Base-by-base conservation (phyloP, 2,888 invertebrate species). In the Acronicta alni region DNA sequence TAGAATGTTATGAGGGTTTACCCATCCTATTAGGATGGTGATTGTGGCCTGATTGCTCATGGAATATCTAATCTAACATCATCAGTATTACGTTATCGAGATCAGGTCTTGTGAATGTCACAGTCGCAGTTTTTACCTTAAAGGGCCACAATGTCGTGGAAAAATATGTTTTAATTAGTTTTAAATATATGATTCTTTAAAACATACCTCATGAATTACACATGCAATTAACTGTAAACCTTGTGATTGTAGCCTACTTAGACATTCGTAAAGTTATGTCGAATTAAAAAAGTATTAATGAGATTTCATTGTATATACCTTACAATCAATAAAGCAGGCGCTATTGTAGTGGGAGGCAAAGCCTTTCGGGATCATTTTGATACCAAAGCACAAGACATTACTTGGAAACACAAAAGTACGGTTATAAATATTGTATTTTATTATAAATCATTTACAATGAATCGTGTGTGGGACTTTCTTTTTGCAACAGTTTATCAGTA, bases 171-270 rank as follows among this genome's bases (percentile, higher is more conserved):
- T 57, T 60, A 72, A 74, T 69, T 68, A 69, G 56, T 56, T 1
- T 0, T 62, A 78, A 63, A 66, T 70, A 71, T 75, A 72, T n/a
- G n/a, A n/a, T 76, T 58, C 52, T 56, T 60, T 70, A 73, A 75
- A 71, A 70, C 66, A 43, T 60, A 53, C 49, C 64, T 84, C 77
- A 85, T 87, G 85, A 85, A 87, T 87, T 83, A 85, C 78, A 80
- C 80, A 87, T 86, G 84, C 80, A 85, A 87, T 87, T 86, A 87
- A 79, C 71, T 62, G 68, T 71, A 75, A 74, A 62, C 51, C 42
- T 46, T 45, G 60, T 51, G 62, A 65, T 67, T 67, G 55, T 62
- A 63, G 58, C 54, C 62, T 63, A 57, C 55, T 57, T 62, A 45
- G 12, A 47, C 58, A 61, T 72, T 61, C 57, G 52, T 58, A 61